A percentile compares a stretch with the other conserved stretches of the same genome.
Evolutionary conservation across 2,797 vertebrate species (phyloP).

Genomic region (Prunella strophiata): DNA sequence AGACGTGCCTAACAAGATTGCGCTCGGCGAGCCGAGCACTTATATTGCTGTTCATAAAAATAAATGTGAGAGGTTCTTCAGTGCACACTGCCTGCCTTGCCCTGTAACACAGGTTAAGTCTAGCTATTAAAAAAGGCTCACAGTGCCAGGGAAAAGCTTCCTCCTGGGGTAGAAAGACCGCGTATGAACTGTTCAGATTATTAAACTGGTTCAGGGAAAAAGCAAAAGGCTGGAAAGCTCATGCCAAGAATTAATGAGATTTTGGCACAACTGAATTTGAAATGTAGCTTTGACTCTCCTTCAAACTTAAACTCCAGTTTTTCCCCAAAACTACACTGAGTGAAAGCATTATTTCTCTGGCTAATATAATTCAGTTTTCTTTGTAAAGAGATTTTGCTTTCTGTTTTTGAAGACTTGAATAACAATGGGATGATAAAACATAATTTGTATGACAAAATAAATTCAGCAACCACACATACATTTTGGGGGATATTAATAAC

Average conservation of each 20-base stretch:
- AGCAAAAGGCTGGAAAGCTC: slow-evolving; percentile 13
- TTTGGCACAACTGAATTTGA: slow-evolving; percentile 26
- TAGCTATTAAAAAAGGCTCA: slow-evolving; percentile 13
- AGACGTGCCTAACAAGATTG: background rate
- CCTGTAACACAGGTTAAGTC: background rate
- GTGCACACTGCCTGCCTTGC: background rate
- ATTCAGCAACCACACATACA: background rate
- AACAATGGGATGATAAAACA: background rate
- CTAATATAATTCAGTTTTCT: background rate
- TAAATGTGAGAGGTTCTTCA: background rate
- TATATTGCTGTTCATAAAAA: background rate
- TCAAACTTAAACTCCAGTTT: background rate
- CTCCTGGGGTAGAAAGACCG: background rate
- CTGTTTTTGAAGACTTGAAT: background rate
- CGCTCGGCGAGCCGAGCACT: background rate
- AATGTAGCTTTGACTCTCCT: background rate
- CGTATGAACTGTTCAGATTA: background rate
- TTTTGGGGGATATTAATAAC: background rate
- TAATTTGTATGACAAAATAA: background rate
- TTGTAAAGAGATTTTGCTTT: background rate
- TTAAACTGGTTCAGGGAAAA: background rate
- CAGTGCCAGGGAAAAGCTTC: background rate
- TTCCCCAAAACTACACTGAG: background rate
- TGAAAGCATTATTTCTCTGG: background rate
- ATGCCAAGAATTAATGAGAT: slow-evolving; percentile 43